phyloP scores from a whole-genome alignment of 64 coral and sea anemone genomes.

The Pocillopora verrucosa region DNA sequence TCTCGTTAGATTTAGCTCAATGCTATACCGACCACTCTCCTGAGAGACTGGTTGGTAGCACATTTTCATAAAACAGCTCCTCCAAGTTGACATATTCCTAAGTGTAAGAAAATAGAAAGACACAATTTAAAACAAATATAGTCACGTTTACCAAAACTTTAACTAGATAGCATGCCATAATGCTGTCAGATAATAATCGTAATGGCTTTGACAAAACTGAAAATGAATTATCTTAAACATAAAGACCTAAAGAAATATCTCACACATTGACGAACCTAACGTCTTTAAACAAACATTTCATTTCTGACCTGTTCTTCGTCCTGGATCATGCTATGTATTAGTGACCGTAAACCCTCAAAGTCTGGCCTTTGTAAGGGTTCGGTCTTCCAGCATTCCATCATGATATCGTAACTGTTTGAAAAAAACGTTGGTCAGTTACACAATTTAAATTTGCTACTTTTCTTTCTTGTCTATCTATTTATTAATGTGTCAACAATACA shows the following conservation, averaged over 20 bases:
- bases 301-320: conserved; percentile 22
- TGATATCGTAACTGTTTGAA: conserved; percentile 24
- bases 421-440: background rate
- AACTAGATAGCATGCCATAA: background rate
- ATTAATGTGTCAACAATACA: too few relatives aligned
- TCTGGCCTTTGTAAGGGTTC: conserved; percentile 5
- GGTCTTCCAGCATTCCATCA: conserved; percentile 34
- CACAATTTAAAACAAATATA: background rate
- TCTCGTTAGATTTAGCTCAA: too few relatives aligned
- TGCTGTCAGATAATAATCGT: too few relatives aligned
- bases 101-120: background rate
- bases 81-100: conserved; percentile 36
- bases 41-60: background rate
- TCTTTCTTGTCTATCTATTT: too few relatives aligned
- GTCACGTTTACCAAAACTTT: background rate
- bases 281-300: background rate
- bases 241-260: background rate
- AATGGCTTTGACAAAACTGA: background rate
- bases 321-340: background rate
- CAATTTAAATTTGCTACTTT: too few relatives aligned
- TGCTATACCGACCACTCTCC: background rate
- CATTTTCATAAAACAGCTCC: conserved; percentile 4
- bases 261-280: background rate
- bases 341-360: conserved; percentile 4
- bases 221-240: background rate